These are phyloP conservation scores for Yoshiicerus persimilis DNA, from an alignment of 1,140 invertebrate species.

Conservation along the genomic window DNA sequence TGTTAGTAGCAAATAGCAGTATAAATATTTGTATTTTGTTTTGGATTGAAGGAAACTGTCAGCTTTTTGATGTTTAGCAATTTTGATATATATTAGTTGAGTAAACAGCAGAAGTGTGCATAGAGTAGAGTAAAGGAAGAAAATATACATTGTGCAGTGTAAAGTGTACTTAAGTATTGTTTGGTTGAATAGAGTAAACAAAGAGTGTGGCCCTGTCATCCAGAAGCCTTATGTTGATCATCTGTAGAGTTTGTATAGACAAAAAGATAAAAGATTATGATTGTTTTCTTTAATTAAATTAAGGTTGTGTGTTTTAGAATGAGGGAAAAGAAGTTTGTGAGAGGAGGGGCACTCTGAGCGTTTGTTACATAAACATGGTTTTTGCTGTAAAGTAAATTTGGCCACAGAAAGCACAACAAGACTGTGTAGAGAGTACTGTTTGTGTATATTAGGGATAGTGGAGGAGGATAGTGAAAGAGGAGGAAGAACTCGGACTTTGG, in stretches of 20 bases:
- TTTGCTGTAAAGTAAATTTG: neutral
- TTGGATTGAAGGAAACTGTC: no score
- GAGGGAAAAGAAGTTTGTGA: neutral
- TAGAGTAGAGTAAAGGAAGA: no score
- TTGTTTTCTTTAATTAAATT: slow-evolving; percentile 20
- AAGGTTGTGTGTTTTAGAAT: neutral
- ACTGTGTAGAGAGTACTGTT: neutral
- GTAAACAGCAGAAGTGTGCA: no score
- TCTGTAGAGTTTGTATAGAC: neutral
- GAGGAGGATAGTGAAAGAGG: neutral
- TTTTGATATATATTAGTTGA: no score
- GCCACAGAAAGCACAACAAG: neutral
- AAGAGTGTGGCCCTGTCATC: no score
- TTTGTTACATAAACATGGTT: neutral
- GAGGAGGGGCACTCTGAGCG: neutral
- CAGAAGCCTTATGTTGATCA: no score
- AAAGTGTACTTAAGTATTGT: no score
- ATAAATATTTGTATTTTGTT: no score
- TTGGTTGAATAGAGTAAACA: no score
- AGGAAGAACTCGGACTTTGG: neutral
- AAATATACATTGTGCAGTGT: no score
- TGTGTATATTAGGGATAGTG: neutral
- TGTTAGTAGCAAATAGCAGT: no score
- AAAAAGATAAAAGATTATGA: neutral
- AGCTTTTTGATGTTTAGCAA: no score